phyloP scores from a whole-genome alignment of 2,888 invertebrate genomes.

The Heliconius hortense region DNA sequence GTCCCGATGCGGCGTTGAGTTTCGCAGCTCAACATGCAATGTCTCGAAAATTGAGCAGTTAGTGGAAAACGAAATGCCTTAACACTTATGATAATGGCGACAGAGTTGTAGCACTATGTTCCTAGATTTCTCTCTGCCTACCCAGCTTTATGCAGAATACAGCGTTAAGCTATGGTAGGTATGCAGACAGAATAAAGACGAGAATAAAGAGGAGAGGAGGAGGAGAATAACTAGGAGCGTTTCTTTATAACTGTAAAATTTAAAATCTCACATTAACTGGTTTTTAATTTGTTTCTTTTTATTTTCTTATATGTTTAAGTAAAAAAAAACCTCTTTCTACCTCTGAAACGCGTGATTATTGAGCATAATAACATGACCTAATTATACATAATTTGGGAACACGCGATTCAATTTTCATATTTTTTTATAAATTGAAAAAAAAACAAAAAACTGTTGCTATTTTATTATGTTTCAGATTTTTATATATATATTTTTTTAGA shows the following conservation, averaged over 20 bases:
- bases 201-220: too few species aligned
- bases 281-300: too few species aligned
- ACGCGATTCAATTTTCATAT: constrained; percentile 1
- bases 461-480: background rate
- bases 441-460: too few species aligned
- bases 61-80: background rate
- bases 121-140: background rate
- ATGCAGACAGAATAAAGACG: too few species aligned
- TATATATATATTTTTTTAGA: background rate
- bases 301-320: background rate
- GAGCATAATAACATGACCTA: background rate
- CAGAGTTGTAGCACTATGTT: background rate
- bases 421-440: constrained; percentile 2
- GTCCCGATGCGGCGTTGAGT: background rate
- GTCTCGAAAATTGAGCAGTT: background rate
- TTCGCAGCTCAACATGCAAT: background rate
- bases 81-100: background rate
- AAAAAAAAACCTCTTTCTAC: background rate
- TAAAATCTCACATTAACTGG: too few species aligned
- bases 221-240: too few species aligned
- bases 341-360: background rate
- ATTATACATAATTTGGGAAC: background rate
- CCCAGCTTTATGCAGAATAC: too few species aligned
- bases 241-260: too few species aligned
- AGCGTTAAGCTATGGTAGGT: too few species aligned